Evolutionary conservation across 23 tunicate species (phyloP).

Genomic region (Oikopleura dioica): DNA sequence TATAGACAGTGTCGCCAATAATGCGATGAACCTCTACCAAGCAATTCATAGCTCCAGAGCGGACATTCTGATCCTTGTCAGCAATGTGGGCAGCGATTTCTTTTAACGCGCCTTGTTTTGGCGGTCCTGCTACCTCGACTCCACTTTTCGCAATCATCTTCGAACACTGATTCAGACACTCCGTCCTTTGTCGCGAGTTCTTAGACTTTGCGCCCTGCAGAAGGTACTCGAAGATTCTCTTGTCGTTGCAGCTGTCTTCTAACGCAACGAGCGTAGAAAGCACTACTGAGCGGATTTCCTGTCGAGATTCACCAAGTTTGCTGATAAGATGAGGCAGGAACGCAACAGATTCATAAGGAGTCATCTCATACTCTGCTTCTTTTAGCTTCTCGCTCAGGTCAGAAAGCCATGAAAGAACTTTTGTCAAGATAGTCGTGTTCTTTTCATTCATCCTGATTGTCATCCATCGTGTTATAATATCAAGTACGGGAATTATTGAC

Average conservation of each 20-base stretch:
- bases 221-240: conserved; percentile 33
- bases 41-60: conserved; percentile 2
- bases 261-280: conserved; percentile 37
- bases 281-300: conserved; percentile 51
- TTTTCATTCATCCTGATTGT: conserved; percentile 79
- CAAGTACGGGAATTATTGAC: conserved; percentile 24
- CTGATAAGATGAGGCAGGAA: conserved; percentile 79
- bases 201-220: conserved; percentile 65
- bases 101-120: background rate
- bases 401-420: conserved; percentile 38
- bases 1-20: background rate
- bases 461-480: conserved; percentile 50
- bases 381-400: conserved; percentile 30
- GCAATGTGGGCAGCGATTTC: background rate
- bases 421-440: conserved; percentile 80
- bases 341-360: conserved; percentile 45
- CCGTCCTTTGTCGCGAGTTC: conserved; percentile 36
- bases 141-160: background rate
- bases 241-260: conserved; percentile 26
- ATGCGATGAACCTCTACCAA: background rate
- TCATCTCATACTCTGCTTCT: conserved; percentile 23
- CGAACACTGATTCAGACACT: background rate
- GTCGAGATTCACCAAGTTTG: conserved; percentile 70
- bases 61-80: background rate
- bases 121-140: background rate